These are phyloP conservation scores for Gortyna flavago DNA, from an alignment of 2,888 invertebrate species.

Conservation along the genomic window DNA sequence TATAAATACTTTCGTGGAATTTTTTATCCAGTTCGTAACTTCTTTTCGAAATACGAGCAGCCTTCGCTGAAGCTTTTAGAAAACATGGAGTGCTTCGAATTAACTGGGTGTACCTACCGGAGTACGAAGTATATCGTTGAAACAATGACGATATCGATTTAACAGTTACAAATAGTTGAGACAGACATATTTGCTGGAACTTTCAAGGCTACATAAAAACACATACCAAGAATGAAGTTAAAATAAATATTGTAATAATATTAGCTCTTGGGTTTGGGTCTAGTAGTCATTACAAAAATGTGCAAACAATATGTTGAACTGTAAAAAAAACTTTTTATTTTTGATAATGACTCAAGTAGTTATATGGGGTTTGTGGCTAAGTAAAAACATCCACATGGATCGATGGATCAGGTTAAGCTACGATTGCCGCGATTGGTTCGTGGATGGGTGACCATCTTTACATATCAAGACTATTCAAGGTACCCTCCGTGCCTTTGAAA, in stretches of 20 bases:
- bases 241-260: not conserved
- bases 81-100: constrained; percentile 38
- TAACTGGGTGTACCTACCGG: not conserved
- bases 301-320: constrained; percentile 36
- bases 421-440: too few relatives aligned
- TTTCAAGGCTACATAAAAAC: constrained; percentile 8
- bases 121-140: constrained; percentile 9
- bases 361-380: not conserved
- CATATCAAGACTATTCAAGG: not conserved
- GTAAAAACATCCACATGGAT: not conserved
- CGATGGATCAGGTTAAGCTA: too few relatives aligned
- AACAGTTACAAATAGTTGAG: constrained; percentile 18
- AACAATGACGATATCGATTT: constrained; percentile 29
- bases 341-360: constrained; percentile 3
- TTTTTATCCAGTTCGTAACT: constrained; percentile 17
- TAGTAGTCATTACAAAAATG: constrained; percentile 3
- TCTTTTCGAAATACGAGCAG: constrained; percentile 40
- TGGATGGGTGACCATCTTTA: not conserved
- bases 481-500: not conserved
- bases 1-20: constrained; percentile 5
- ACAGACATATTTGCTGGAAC: constrained; percentile 5
- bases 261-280: too few relatives aligned
- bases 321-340: constrained; percentile 7
- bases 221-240: not conserved
- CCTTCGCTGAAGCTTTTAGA: constrained; percentile 39